Conservation (phyloP, 2,888 invertebrate species). For the Brenthis hecate region DNA sequence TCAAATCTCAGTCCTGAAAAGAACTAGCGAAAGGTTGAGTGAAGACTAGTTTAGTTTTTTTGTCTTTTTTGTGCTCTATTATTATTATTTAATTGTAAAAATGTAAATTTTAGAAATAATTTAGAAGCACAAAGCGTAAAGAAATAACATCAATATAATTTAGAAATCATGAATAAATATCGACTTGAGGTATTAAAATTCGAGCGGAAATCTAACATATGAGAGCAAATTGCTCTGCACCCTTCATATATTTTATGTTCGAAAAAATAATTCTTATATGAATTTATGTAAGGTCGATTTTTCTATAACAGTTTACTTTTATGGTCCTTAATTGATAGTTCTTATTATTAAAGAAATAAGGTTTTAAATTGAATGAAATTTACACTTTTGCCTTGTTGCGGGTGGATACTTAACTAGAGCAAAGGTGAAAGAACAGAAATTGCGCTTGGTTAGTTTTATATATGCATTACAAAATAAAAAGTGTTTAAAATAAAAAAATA, state of each 20-base stretch:
- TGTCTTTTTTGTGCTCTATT: too few species aligned
- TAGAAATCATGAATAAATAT: slow-evolving; percentile 38
- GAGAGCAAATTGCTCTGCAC: slow-evolving; percentile 42
- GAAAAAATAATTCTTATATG: not conserved
- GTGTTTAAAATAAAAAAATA: not conserved
- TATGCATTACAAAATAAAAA: slow-evolving; percentile 8
- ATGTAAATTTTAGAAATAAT: not conserved
- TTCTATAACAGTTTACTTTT: not conserved
- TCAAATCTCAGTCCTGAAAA: too few species aligned
- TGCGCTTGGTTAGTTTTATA: slow-evolving; percentile 20
- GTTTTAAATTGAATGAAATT: slow-evolving; percentile 23
- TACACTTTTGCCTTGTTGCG: slow-evolving; percentile 62
- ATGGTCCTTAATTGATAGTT: not conserved
- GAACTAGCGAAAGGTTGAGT: too few species aligned
- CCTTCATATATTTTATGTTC: slow-evolving; percentile 50
- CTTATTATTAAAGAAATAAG: slow-evolving; percentile 14
- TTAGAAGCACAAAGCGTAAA: not conserved
- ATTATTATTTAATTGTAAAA: too few species aligned
- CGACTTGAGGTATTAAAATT: slow-evolving; percentile 38
- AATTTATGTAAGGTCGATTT: not conserved
- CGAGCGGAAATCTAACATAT: slow-evolving; percentile 50
- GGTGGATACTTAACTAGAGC: slow-evolving; percentile 68
- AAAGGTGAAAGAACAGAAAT: slow-evolving; percentile 74
- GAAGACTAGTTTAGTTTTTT: too few species aligned
- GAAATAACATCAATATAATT: not conserved